These are phyloP conservation scores for Hycleus cichorii DNA, from an alignment of 1,140 invertebrate species.

Conservation along the genomic window DNA sequence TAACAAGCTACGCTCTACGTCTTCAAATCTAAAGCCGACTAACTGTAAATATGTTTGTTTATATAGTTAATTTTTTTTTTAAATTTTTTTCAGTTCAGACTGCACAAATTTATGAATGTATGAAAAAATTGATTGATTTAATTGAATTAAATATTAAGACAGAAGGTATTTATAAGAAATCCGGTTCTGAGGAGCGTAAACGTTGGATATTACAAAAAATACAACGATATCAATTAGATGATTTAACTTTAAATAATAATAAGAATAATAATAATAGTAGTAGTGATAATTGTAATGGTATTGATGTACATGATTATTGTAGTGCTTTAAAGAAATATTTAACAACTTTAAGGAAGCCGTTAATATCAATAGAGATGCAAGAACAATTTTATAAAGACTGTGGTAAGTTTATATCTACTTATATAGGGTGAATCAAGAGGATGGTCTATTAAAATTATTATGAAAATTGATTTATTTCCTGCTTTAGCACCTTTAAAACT, in stretches of 20 bases:
- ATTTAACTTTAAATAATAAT: conserved; percentile 17
- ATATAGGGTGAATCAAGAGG: no score
- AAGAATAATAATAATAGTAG: no score
- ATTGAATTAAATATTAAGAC: conserved; percentile 19
- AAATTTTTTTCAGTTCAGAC: no score
- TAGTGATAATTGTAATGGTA: no score
- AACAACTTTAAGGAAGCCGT: conserved; percentile 11
- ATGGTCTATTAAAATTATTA: no score
- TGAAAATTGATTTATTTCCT: no score
- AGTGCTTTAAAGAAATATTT: conserved; percentile 28
- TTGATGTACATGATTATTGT: conserved; percentile 23
- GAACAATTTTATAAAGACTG: conserved; percentile 4
- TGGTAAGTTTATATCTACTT: conserved; percentile 2
- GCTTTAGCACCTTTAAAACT: no score
- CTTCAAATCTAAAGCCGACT: no score
- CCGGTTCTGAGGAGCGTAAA: conserved; percentile 20
- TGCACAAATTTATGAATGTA: conserved; percentile 15
- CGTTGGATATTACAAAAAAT: conserved; percentile 27
- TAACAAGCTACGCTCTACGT: no score
- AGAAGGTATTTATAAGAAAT: conserved; percentile 26
- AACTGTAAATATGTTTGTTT: no score
- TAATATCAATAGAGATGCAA: conserved; percentile 4
- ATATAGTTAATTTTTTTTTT: no score
- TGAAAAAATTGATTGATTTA: conserved; percentile 21
- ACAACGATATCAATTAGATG: conserved; percentile 24